phyloP scores from a whole-genome alignment of 2,888 invertebrate species.

The Carpatolechia fugitivella region DNA sequence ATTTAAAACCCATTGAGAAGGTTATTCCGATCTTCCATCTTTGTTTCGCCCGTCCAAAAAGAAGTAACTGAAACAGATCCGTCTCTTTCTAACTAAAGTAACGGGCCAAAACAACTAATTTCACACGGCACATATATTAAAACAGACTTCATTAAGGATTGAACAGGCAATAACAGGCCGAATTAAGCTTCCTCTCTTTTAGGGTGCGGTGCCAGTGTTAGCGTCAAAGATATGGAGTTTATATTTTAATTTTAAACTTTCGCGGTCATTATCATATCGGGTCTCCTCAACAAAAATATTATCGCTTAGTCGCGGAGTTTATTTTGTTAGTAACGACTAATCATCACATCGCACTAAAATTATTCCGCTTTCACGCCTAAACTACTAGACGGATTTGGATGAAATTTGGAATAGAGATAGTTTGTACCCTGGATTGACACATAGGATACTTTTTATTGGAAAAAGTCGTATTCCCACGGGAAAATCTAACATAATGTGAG shows the following conservation, averaged over 20 bases:
- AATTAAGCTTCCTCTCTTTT: constrained; percentile 39
- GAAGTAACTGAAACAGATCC: background rate
- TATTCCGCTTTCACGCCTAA: no score
- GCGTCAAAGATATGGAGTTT: no score
- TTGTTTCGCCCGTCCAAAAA: background rate
- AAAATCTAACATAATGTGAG: no score
- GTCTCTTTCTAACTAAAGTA: background rate
- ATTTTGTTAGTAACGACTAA: background rate
- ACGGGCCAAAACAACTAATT: constrained; percentile 28
- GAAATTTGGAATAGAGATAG: no score
- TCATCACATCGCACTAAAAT: no score
- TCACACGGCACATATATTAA: constrained; percentile 46
- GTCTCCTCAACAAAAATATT: background rate
- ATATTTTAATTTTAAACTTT: no score
- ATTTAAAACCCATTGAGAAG: background rate
- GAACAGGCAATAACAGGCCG: constrained; percentile 54
- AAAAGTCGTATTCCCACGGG: no score
- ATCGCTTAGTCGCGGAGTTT: background rate
- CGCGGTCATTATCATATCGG: no score
- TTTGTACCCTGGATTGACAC: no score
- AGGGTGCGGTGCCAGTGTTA: constrained; percentile 3
- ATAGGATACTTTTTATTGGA: no score
- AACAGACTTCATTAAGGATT: constrained; percentile 57
- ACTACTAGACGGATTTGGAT: no score
- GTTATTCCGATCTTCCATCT: background rate